These are phyloP conservation scores for Ammospiza nelsoni DNA, from an alignment of 2,113 vertebrate genomes.

Conservation along the genomic window DNA sequence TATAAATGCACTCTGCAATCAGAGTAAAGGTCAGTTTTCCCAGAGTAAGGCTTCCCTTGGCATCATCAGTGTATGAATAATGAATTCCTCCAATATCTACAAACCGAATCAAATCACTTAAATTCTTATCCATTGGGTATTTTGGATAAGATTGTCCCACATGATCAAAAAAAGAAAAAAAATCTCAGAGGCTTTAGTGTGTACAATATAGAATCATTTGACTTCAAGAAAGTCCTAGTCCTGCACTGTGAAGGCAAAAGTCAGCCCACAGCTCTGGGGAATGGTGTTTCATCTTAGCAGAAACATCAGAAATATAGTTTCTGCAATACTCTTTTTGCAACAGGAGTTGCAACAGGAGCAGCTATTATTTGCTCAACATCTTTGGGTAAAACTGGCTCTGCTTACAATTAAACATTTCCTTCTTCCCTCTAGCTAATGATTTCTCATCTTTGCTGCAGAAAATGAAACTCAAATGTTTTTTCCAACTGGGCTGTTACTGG, in stretches of 20 bases:
- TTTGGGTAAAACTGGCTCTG: neutral
- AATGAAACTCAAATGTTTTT: constrained; percentile 3
- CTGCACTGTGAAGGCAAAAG: neutral
- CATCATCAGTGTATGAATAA: neutral
- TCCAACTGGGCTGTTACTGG: neutral
- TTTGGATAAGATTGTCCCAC: neutral
- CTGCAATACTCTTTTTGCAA: neutral
- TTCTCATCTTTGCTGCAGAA: neutral
- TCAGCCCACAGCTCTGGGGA: neutral
- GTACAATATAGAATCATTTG: neutral
- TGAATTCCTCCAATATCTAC: neutral
- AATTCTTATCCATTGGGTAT: neutral
- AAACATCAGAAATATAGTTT: neutral
- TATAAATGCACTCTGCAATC: neutral
- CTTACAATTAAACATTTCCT: neutral
- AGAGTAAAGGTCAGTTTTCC: neutral
- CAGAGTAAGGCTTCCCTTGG: neutral
- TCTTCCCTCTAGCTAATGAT: neutral
- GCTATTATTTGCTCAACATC: constrained; percentile 4
- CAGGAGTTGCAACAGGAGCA: neutral
- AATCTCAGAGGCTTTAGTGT: neutral
- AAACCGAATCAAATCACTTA: neutral
- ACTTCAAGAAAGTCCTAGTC: neutral
- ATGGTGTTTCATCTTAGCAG: neutral
- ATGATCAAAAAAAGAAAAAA: neutral